These are phyloP conservation scores for Agrilus biguttatus DNA, from an alignment of 2,888 invertebrate genomes.

Conservation along the genomic window DNA sequence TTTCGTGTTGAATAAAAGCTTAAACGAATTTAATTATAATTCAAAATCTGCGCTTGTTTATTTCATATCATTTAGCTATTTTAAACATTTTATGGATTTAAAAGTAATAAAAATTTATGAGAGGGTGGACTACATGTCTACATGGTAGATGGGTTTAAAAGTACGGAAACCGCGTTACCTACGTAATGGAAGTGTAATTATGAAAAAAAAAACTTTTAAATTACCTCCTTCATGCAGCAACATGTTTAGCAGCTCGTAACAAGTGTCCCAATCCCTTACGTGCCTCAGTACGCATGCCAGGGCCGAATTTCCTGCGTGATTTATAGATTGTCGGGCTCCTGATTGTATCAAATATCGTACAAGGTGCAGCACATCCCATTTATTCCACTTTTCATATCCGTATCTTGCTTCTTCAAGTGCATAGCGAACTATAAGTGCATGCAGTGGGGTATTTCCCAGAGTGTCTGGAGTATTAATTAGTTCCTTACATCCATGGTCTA, in stretches of 20 bases:
- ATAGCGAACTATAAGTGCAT: constrained; percentile 48
- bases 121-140: too few relatives aligned
- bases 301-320: constrained; percentile 53
- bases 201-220: background rate
- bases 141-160: too few relatives aligned
- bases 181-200: too few relatives aligned
- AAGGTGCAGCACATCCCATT: constrained; percentile 59
- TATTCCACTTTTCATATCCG: constrained; percentile 56
- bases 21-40: too few relatives aligned
- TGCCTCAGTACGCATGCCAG: constrained; percentile 56
- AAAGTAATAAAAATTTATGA: too few relatives aligned
- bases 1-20: too few relatives aligned
- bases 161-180: too few relatives aligned
- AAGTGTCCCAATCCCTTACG: constrained; percentile 53
- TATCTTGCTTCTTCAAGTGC: constrained; percentile 53
- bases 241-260: constrained; percentile 45
- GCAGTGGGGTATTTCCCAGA: constrained; percentile 58
- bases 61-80: too few relatives aligned
- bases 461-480: constrained; percentile 58
- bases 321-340: constrained; percentile 52
- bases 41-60: too few relatives aligned
- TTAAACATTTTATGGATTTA: too few relatives aligned
- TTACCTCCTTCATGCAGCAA: constrained; percentile 44
- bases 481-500: constrained; percentile 60
- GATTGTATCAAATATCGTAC: constrained; percentile 45